Base-by-base conservation (phyloP, 2,113 vertebrate species). In the Saccopteryx leptura region DNA sequence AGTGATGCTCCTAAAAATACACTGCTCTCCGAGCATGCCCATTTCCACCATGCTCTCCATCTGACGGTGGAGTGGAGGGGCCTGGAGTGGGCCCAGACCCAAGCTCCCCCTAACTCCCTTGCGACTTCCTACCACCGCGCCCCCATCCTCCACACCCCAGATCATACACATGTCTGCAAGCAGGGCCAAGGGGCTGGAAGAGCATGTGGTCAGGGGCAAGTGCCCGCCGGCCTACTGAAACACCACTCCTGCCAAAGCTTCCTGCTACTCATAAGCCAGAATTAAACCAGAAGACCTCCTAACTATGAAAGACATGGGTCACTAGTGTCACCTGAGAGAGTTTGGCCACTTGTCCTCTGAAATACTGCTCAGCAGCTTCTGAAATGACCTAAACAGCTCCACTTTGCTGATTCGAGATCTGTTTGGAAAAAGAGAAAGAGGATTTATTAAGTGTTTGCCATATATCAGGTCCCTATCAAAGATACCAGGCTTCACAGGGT, bases 401-500 rank as follows among this genome's bases (percentile, higher is more conserved):
- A 99, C 97, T 97, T 99, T 99, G 98, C 99, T 99, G 96, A 99
- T 99, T 54, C 97, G 98, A 85, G 99, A 99, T 96, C 99, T 99
- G 96, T 63, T 95, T 5, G 85, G 13, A 81, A 86, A 60, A 90
- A n/a, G 26, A 86, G 9, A 39, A 80, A 65, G 24, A 88, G 10
- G 28, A 76, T 65, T 92, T 39, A 86, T 56, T 52, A 72, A 82
- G 28, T 52, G 4, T 10, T 86, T 92, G 50, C 7, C 17, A 15
- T 0, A 28, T 50, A 46, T 21, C 60, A 79, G 75, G 21, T 9
- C 14, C 19, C 61, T 54, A 81, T 17, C 50, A 56, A 68, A 86
- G 54, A 85, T 5, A 75, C 3, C 4, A 56, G 60, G 71, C 26
- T 78, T 83, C 26, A 39, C 31, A 9, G 0, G 15, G 63, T 46